Evolutionary conservation across 2,797 vertebrate species (phyloP).

Genomic region (Melanotaenia trifasciata): DNA sequence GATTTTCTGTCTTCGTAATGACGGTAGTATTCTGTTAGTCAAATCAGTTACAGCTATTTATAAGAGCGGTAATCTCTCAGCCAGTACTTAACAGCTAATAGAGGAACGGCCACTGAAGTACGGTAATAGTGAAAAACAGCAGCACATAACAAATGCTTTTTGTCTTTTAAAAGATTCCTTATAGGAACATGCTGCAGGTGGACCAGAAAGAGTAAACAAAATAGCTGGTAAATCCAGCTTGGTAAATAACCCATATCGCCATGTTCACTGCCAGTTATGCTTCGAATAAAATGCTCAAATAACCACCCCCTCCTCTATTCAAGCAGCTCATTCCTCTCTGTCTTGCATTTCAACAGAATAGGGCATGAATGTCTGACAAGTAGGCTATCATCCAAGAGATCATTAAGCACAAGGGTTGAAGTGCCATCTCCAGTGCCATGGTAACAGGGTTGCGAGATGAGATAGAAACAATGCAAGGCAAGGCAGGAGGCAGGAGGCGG

Average conservation of each 20-base stretch:
- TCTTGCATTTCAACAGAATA: slow-evolving; percentile 78
- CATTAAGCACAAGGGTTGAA: slow-evolving; percentile 89
- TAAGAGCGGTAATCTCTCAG: slow-evolving; percentile 83
- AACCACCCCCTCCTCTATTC: slow-evolving; percentile 35
- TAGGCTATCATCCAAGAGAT: slow-evolving; percentile 89
- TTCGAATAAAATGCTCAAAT: slow-evolving; percentile 71
- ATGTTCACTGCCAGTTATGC: slow-evolving; percentile 64
- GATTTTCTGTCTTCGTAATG: slow-evolving; percentile 87
- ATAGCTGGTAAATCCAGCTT: slow-evolving; percentile 62
- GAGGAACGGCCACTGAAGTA: slow-evolving; percentile 77
- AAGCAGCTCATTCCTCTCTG: slow-evolving; percentile 66
- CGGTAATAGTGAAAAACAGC: slow-evolving; percentile 80
- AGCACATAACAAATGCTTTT: slow-evolving; percentile 71
- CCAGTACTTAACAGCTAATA: slow-evolving; percentile 73
- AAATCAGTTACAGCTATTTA: slow-evolving; percentile 88
- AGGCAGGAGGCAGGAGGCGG: slow-evolving; percentile 75
- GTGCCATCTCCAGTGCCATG: slow-evolving; percentile 88
- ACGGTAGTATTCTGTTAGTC: slow-evolving; percentile 84
- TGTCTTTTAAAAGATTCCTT: slow-evolving; percentile 69
- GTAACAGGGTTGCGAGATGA: slow-evolving; percentile 88
- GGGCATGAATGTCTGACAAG: slow-evolving; percentile 84
- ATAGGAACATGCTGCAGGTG: slow-evolving; percentile 51
- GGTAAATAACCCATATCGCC: slow-evolving; percentile 66
- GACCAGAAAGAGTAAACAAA: slow-evolving; percentile 38
- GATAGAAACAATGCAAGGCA: slow-evolving; percentile 87